Evolutionary conservation across 2,888 invertebrate genomes (phyloP), one percentile per base, ranked within the genome.

Genomic region (Noctua pronuba): DNA sequence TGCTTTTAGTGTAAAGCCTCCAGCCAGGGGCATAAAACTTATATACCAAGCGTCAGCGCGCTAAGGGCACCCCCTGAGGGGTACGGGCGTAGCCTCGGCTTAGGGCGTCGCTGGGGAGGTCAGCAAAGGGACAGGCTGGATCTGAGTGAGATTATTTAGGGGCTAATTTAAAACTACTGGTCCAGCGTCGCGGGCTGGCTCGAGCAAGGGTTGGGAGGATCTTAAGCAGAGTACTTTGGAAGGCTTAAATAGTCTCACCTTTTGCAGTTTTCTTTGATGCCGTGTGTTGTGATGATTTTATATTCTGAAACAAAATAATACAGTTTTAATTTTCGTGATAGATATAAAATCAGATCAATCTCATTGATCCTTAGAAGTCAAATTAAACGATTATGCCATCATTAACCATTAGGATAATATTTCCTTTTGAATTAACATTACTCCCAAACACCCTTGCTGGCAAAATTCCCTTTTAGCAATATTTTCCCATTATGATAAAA

Each of bases 241-340:
- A n/a, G 4, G 8, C 8, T 41, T 18, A 2, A 41, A 41, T 11
- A 28, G n/a, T 18, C 2, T 41, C 86, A 96, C 96, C 96, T 95
- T 96, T 96, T 0, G 91, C 92, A 18, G 93, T 91, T 89, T 96
- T 96, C 86, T 96, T 96, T 6, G 92, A 92, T 11, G 93, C 88
- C 1, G 92, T 90, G 60, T 95, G 95, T 82, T 94, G 95, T 35
- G 95, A 92, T 4, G 93, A 88, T 91, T 96, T 96, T 81, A 92
- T 86, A 82, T 94, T 95, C 96, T 96, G 95, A n/a, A 83, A 95
- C 92, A 79, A 75, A 46, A 58, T 0, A 46, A 64, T 8, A 35
- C 7, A n/a, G 21, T 21, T 69, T 31, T 13, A 4, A 55, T n/a
- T 10, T 8, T 5, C 24, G 7, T 11, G 31, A 35, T 18, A n/a